Percentiles rank a stretch among this genome's conserved stretches.
These are phyloP conservation scores for Xiphorhynchus elegans DNA, from an alignment of 2,113 vertebrate species.

Conservation along the genomic window DNA sequence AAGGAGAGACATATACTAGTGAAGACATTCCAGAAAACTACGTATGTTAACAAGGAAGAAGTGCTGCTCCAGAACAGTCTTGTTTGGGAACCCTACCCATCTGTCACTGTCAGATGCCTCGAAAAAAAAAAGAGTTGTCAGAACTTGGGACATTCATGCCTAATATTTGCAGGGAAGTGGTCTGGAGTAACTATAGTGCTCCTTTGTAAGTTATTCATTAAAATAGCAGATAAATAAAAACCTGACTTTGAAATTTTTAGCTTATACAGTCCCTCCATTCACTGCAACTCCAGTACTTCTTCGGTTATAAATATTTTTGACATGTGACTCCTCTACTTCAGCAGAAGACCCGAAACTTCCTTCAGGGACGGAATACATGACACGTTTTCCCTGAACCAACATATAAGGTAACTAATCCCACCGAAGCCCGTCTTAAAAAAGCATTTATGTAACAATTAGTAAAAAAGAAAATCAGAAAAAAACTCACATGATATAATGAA, in stretches of 20 bases:
- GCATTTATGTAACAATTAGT: rapidly evolving
- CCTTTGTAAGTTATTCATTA: not conserved
- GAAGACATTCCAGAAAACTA: not conserved
- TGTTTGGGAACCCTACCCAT: not conserved
- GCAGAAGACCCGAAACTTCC: not conserved
- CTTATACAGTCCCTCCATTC: not conserved
- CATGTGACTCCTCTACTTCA: not conserved
- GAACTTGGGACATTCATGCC: not conserved
- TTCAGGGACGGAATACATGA: not conserved
- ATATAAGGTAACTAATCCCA: not conserved
- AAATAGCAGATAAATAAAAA: not conserved
- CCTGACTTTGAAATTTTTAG: not conserved
- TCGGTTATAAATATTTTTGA: not conserved
- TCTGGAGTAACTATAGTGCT: not conserved
- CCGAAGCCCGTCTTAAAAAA: not conserved
- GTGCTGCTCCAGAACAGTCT: not conserved
- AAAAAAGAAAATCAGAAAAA: not conserved
- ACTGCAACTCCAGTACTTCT: not conserved
- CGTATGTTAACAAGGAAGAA: not conserved
- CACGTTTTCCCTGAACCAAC: not conserved
- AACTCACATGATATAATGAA: not conserved
- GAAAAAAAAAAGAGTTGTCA: not conserved
- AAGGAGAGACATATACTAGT: not conserved
- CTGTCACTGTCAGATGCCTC: not conserved
- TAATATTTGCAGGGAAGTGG: not conserved